Conservation (phyloP, 2,113 vertebrate species). For the Verasper variegatus region DNA sequence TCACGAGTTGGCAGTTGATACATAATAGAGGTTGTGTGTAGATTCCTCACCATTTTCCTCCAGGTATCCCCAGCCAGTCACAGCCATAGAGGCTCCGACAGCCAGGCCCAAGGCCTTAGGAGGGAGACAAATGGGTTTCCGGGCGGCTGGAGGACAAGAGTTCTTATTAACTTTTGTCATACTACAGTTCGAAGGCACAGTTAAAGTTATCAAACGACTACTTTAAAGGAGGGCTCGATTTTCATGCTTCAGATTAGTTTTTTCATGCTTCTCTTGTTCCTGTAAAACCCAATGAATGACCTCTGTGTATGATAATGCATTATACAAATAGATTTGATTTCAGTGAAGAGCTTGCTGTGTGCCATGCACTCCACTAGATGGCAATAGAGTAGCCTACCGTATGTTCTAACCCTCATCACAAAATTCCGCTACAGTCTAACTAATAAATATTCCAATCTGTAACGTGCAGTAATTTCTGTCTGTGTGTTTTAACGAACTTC, state of each 20-base stretch:
- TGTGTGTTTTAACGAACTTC: not conserved
- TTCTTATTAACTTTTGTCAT: no score
- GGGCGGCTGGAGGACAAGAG: slow-evolving; percentile 65
- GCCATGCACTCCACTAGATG: slow-evolving; percentile 19
- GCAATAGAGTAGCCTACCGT: slow-evolving; percentile 5
- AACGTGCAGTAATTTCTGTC: not conserved
- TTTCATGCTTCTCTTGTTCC: no score
- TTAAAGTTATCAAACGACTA: not conserved
- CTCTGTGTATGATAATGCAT: no score
- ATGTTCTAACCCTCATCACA: no score
- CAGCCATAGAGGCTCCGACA: slow-evolving; percentile 63
- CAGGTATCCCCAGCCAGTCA: slow-evolving; percentile 91
- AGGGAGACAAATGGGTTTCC: slow-evolving; percentile 89
- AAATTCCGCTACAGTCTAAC: not conserved
- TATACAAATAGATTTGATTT: not conserved
- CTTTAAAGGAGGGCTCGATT: no score
- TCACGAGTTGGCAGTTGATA: not conserved
- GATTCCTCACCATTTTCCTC: slow-evolving; percentile 72
- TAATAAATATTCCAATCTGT: not conserved
- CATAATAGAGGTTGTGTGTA: not conserved
- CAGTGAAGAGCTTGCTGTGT: not conserved
- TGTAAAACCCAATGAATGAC: not conserved
- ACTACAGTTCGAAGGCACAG: no score
- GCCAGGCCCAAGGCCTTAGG: slow-evolving; percentile 80
- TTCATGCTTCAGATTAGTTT: no score